Base-by-base conservation (phyloP, 2,113 vertebrate species). In the Psephotus haematonotus region DNA sequence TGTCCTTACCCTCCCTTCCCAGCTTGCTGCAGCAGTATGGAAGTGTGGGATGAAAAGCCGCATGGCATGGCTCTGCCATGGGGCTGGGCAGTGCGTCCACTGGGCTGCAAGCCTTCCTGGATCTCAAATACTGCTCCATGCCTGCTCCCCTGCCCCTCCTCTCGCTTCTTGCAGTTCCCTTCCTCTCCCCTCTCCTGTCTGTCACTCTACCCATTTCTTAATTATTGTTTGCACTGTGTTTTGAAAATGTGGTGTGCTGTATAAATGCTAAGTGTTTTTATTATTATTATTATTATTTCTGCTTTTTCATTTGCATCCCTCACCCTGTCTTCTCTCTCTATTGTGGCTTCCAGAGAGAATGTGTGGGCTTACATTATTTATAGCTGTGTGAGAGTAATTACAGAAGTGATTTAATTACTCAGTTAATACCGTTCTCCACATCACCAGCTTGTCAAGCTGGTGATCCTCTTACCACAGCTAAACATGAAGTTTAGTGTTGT, bases 401-500 rank as follows among this genome's bases (percentile, higher is more conserved):
- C 95, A 97, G 95, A 97, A 94, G 88, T 97, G 52, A 96, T 96
- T 98, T 97, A 98, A 97, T 98, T 97, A 94, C 93, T 93, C 88
- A 62, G 95, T 96, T 97, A 95, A 96, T 84, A 86, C 92, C 1
- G 27, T 93, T 96, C 75, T 90, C 88, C 68, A 93, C 35, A 90
- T 85, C 84, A 92, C 71, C 35, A 69, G 49, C 78, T 94, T 76
- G 93, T 47, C 85, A 70, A 92, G 94, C 69, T 68, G 15, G 79
- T 86, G 85, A 91, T 92, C 82, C 82, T 87, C 88, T 96, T 68
- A 65, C 78, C 2, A 29, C 67, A 90, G 86, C 67, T 0, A 7
- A 93, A 52, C 20, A 53, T 25, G 19, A 74, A 87, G 39, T 17
- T 44, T 82, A 24, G n/a, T 1, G 0, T 43, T 86, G n/a, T 71